These are phyloP conservation scores for Gymnogyps californianus DNA, from an alignment of 2,113 vertebrate species.

Conservation along the genomic window DNA sequence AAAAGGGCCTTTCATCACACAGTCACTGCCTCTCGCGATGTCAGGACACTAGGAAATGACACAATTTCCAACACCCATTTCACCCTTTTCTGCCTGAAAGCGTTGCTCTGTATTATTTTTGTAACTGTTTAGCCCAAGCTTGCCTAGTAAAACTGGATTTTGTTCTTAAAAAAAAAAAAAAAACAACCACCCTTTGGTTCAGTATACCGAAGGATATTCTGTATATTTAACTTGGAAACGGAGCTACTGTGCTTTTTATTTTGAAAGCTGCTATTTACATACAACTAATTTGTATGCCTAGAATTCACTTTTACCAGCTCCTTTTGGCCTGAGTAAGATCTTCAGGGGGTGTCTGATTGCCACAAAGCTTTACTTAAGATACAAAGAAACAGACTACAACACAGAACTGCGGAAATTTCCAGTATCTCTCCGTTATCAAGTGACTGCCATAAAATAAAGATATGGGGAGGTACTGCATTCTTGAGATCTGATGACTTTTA, in stretches of 20 bases:
- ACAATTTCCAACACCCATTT: neutral
- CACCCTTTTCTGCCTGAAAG: neutral
- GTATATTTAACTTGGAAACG: neutral
- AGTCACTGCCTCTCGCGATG: neutral
- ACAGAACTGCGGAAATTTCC: neutral
- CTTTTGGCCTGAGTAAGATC: neutral
- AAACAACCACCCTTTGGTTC: neutral
- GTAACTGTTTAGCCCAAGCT: neutral
- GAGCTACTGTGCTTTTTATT: neutral
- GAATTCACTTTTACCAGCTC: neutral
- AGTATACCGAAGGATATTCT: neutral
- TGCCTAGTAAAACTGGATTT: neutral
- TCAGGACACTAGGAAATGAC: neutral
- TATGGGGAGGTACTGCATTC: neutral
- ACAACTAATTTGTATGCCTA: neutral
- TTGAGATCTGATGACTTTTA: neutral
- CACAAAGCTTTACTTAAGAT: neutral
- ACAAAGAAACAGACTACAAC: neutral
- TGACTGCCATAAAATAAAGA: neutral
- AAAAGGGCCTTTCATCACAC: constrained; percentile 39
- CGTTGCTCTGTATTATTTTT: neutral
- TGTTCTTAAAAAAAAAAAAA: neutral
- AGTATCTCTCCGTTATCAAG: neutral
- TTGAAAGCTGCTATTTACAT: neutral
- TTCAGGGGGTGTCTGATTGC: neutral